Conservation (phyloP, 1,140 invertebrate species). For the Drosophila kanapiae region DNA sequence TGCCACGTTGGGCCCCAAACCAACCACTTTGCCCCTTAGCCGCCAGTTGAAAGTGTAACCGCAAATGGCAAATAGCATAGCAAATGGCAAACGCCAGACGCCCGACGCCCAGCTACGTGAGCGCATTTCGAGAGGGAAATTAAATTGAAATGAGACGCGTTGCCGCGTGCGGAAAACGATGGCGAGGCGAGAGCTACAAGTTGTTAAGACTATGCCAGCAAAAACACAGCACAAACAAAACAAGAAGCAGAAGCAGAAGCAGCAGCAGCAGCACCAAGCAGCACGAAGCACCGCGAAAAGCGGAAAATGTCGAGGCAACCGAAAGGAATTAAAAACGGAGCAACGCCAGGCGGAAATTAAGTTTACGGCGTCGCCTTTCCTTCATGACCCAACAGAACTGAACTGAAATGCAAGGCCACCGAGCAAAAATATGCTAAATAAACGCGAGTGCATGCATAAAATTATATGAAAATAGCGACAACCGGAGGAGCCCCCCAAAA, state of each 20-base stretch:
- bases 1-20: slow-evolving; percentile 21
- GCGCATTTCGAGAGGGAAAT: slow-evolving; percentile 71
- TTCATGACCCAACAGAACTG: slow-evolving; percentile 22
- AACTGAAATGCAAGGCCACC: slow-evolving; percentile 61
- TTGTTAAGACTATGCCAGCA: slow-evolving; percentile 58
- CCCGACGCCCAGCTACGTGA: slow-evolving; percentile 59
- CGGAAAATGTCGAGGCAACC: slow-evolving; percentile 39
- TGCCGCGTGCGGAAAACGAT: slow-evolving; percentile 63
- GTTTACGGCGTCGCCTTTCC: slow-evolving; percentile 64
- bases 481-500: not conserved
- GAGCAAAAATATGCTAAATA: slow-evolving; percentile 76
- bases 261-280: not conserved
- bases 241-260: not conserved
- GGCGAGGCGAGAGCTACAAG: slow-evolving; percentile 61
- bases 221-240: slow-evolving; percentile 29
- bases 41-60: slow-evolving; percentile 47
- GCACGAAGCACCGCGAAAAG: slow-evolving; percentile 12
- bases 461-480: slow-evolving; percentile 29
- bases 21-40: slow-evolving; percentile 1
- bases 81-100: slow-evolving; percentile 53
- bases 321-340: slow-evolving; percentile 72
- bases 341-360: slow-evolving; percentile 75
- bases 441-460: slow-evolving; percentile 64
- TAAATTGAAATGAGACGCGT: slow-evolving; percentile 74
- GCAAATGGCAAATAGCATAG: slow-evolving; percentile 50